Base-by-base conservation (phyloP, 2,797 vertebrate genomes). In the Lutjanus campechanus region DNA sequence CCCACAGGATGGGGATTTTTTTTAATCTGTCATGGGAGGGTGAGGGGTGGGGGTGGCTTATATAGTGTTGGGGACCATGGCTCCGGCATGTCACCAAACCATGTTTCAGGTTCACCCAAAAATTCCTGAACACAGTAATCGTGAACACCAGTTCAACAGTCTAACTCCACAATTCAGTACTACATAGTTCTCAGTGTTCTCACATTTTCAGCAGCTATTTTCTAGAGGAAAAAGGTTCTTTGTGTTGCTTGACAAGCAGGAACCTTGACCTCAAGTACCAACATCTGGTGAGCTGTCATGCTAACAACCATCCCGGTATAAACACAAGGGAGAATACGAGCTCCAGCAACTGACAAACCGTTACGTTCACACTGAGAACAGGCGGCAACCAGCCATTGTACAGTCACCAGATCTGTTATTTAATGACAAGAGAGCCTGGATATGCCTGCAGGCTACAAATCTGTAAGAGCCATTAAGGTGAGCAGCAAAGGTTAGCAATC, bases 401-500 rank as follows among this genome's bases (percentile, higher is more conserved):
- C 74, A 58, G 75, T 83, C 84, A 82, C 83, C 77, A 80, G 87
- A 87, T 89, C 73, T 16, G 83, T 51, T 76, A 82, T 65, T 79
- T 17, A 75, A 84, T 88, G 79, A 78, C 36, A 67, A 61, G 60
- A 64, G 79, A 77, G 69, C 58, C 76, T 73, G 76, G 60, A 81
- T 69, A 15, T 82, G 69, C 72, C 91, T 74, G 12, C 36, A 79
- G 90, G 92, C 91, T 73, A 83, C 68, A 72, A 71, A 80, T 74
- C 80, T 91, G 80, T 82, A 79, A 78, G 53, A 84, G 67, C 51
- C 84, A 84, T 92, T 89, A 82, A 79, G 62, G 61, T 54, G 83
- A 89, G 69, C 83, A 83, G 93, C 61, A 93, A 89, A 87, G 86
- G 77, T 81, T 76, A 78, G 86, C 85, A 84, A 91, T 90, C 91